Evolutionary conservation across 1,140 invertebrate genomes (phyloP), one percentile per base, ranked within the genome.

Genomic region (Listronotus bonariensis): DNA sequence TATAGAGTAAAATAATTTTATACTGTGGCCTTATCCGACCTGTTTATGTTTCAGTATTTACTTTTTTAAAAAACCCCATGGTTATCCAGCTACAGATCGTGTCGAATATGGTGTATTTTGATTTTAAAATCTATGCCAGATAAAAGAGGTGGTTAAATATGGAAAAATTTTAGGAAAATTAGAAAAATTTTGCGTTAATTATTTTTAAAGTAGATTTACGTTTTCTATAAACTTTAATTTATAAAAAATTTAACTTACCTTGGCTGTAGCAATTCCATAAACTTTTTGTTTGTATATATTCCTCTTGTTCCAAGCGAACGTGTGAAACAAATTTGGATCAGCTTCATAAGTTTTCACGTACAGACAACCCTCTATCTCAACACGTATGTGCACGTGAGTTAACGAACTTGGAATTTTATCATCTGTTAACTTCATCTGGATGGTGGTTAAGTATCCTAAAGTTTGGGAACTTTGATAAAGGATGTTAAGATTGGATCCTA

Each of bases 251-350:
- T 18, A 17, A 20, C 32, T 56, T 15, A 93, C 89, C 72, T 89
- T 88, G 0, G 93, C 93, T 77, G 90, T 89, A 0, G 92, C 91
- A 57, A 93, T 87, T 0, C 93, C 93, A 74, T 95, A 95, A 0
- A 95, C 90, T 81, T 97, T 97, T 80, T 98, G 96, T 74, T 95
- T 93, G 79, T 98, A 98, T 18, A 97, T 95, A 79, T 99, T 98
- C 55, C 93, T 82, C 77, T 97, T 96, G 78, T 97, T 95, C 97
- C 97, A 98, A 0, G 95, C 92, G 77, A 96, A 98, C 0, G 92
- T 94, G 79, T 97, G 95, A 42, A 91, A 94, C 31, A 99, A 82
- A 76, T 96, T 92, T 0, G 95, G 92, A 79, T 98, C 95, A 0
- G 96, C 95, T 78, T 98, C 96, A 77, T 98, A 97, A 1, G 89